These are phyloP conservation scores for Diorhabda elongata DNA, from an alignment of 1,140 invertebrate species.

Conservation along the genomic window DNA sequence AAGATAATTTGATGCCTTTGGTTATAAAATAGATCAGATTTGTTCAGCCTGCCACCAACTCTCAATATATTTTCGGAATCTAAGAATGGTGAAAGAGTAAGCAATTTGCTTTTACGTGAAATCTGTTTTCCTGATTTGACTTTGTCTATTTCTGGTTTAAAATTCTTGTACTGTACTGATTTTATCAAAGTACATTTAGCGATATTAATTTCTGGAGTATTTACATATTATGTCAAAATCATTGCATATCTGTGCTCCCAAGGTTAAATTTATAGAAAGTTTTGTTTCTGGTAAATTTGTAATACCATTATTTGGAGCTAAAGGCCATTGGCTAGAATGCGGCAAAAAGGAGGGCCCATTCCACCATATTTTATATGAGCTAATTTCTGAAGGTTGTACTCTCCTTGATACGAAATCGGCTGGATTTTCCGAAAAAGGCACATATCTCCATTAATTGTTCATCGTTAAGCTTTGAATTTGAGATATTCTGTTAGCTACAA, in stretches of 20 bases:
- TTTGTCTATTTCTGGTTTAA: not conserved
- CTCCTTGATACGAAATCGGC: conserved; percentile 48
- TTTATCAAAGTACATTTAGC: no score
- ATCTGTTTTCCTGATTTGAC: no score
- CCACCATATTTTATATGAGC: conserved; percentile 40
- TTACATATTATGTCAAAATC: no score
- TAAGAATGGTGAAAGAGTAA: conserved; percentile 42
- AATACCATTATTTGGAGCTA: no score
- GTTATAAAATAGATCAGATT: conserved; percentile 31
- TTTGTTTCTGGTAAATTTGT: no score
- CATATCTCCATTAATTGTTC: conserved; percentile 39
- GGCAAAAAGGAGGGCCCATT: conserved; percentile 32
- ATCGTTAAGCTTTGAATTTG: conserved; percentile 41
- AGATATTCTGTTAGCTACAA: conserved; percentile 42
- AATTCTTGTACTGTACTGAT: no score
- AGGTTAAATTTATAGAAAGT: no score
- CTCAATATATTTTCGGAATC: conserved; percentile 44
- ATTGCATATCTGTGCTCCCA: no score
- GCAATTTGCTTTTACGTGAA: no score
- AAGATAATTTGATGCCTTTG: conserved; percentile 38
- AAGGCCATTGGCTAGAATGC: no score
- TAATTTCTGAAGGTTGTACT: conserved; percentile 29
- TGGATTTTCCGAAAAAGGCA: conserved; percentile 42
- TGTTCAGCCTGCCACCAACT: conserved; percentile 46
- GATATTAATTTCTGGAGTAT: no score